Evolutionary conservation across 2,797 vertebrate genomes (phyloP), one percentile per base, ranked within the genome.

Genomic region (Xiphophorus birchmanni): DNA sequence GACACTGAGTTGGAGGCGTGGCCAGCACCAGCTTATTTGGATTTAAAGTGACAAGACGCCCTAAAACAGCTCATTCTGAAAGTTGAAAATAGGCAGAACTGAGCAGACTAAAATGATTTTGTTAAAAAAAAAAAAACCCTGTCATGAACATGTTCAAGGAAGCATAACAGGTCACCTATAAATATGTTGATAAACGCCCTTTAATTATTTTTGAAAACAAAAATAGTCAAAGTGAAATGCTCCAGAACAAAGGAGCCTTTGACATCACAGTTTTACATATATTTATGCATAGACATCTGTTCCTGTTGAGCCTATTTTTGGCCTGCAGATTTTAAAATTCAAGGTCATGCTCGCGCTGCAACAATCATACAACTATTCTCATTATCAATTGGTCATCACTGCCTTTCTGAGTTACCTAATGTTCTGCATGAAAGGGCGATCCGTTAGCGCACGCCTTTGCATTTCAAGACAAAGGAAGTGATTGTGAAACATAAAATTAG

Each of bases 251-350:
- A 73, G 73, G 81, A 29, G 82, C 76, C 78, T 88, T 80, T 92
- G 94, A 93, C 91, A 83, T 87, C 73, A 71, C 78, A 78, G 85
- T 79, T 32, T 84, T 54, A 87, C 88, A 86, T 85, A 91, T 92
- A 91, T 95, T 94, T 94, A 94, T 94, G 89, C 91, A 93, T 93
- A 93, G 92, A 90, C 94, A 95, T 88, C 93, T 95, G 94, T 80
- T 93, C 76, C 76, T 78, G 91, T 87, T 63, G 63, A 26, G 82
- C 87, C 87, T 92, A 89, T 93, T 92, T 93, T 76, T 40, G 80
- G 81, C 81, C n/a, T 42, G 54, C 56, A 52, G 75, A 75, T 88
- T 89, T 90, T 84, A 10, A 44, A 78, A 88, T 83, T 84, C 86
- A 93, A 92, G 90, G 92, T 93, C 86, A 88, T 13, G 48, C 44